A percentile compares a stretch with the other conserved stretches of the same genome.
phyloP scores from a whole-genome alignment of 1,140 invertebrate species.

The Bemisia tabaci region DNA sequence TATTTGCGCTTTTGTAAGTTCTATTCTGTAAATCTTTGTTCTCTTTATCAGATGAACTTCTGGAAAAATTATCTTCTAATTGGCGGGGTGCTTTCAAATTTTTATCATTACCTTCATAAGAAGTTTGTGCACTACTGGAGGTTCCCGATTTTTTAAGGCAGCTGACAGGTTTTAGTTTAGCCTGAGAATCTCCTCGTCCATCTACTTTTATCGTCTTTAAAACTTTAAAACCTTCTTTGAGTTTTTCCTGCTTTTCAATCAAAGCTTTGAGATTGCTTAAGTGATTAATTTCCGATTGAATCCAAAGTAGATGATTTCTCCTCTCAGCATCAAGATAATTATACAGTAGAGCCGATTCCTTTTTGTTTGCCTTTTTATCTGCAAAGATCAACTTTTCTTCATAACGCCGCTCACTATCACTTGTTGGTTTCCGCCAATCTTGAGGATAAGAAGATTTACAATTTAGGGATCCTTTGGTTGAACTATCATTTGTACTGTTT shows the following conservation, averaged over 20 bases:
- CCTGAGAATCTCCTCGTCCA: background rate
- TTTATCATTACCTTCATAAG: background rate
- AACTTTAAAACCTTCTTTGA: background rate
- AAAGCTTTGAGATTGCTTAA: constrained; percentile 33
- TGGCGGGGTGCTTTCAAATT: background rate
- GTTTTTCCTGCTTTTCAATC: background rate
- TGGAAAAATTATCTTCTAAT: background rate
- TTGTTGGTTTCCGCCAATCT: background rate
- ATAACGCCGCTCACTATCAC: background rate
- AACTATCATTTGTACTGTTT: background rate
- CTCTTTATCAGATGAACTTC: background rate
- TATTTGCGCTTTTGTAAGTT: no score
- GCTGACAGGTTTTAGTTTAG: background rate
- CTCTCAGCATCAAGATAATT: constrained; percentile 32
- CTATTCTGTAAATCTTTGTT: background rate
- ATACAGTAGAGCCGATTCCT: background rate
- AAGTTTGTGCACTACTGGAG: background rate
- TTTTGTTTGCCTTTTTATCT: background rate
- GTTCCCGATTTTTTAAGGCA: no score
- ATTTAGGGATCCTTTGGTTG: background rate
- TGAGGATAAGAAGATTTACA: background rate
- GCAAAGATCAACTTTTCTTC: background rate
- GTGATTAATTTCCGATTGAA: constrained; percentile 37
- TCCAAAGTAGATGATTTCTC: constrained; percentile 37
- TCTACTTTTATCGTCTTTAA: background rate